These are phyloP conservation scores for Spatulosminthurus flaviceps DNA, from an alignment of 2,888 invertebrate genomes.

Conservation along the genomic window DNA sequence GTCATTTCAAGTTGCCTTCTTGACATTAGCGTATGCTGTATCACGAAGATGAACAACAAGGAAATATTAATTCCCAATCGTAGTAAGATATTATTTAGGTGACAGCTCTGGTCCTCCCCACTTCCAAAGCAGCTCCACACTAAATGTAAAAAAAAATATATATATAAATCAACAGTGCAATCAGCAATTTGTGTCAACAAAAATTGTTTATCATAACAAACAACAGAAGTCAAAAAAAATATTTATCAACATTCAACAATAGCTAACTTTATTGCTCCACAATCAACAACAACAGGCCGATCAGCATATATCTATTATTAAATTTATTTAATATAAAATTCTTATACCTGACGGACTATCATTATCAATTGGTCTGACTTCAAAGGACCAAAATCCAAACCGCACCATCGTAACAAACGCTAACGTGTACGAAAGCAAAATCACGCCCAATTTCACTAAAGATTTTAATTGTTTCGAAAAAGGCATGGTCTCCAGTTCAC, in stretches of 20 bases:
- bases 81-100: background rate
- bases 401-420: conserved; percentile 49
- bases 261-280: too few relatives aligned
- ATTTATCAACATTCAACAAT: too few relatives aligned
- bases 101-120: background rate
- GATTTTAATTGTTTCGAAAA: conserved; percentile 16
- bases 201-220: too few relatives aligned
- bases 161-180: background rate
- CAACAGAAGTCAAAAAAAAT: too few relatives aligned
- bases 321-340: too few relatives aligned
- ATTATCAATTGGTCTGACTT: background rate
- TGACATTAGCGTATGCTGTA: conserved; percentile 51
- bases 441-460: conserved; percentile 40
- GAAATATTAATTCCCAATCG: conserved; percentile 21
- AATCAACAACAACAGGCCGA: too few relatives aligned
- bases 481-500: background rate
- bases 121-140: background rate
- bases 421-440: conserved; percentile 41
- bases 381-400: conserved; percentile 51
- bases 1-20: conserved; percentile 36
- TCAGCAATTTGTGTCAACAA: too few relatives aligned
- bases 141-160: background rate
- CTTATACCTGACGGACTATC: conserved; percentile 23
- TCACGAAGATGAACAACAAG: conserved; percentile 40
- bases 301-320: too few relatives aligned